A percentile compares a stretch with the other conserved stretches of the same genome.
These are phyloP conservation scores for Leptopilina myrica DNA, from an alignment of 2,888 invertebrate species.

Conservation along the genomic window DNA sequence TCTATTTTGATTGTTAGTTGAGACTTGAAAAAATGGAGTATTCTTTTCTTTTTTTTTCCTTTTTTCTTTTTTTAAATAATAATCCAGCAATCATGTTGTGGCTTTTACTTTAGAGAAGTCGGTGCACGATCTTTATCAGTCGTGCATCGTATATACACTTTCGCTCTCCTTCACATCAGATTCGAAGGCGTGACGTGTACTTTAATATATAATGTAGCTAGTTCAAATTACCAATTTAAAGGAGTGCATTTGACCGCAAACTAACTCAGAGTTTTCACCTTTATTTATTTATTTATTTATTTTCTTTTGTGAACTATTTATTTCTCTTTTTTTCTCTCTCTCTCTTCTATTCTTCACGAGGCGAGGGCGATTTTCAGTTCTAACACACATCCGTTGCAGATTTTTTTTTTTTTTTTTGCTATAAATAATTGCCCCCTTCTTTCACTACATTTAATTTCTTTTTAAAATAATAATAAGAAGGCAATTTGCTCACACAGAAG, in stretches of 20 bases:
- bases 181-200: conserved; percentile 28
- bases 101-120: conserved; percentile 31
- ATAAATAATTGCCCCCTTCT: background rate
- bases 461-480: background rate
- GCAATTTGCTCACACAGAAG: conserved; percentile 6
- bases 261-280: background rate
- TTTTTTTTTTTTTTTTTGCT: background rate
- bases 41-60: background rate
- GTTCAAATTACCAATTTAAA: conserved; percentile 28
- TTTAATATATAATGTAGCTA: conserved; percentile 26
- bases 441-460: conserved; percentile 17
- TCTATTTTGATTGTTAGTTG: no score
- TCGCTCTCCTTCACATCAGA: conserved; percentile 2
- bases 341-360: no score
- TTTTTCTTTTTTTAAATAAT: background rate
- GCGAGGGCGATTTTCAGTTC: background rate
- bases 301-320: no score
- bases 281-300: background rate
- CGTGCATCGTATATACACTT: conserved; percentile 22
- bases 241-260: conserved; percentile 16
- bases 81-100: background rate
- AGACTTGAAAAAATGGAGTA: no score
- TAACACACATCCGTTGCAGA: conserved; percentile 1
- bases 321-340: no score
- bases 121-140: conserved; percentile 32